Base-by-base conservation (phyloP, 2,113 vertebrate species). In the Pteruthius melanotis region DNA sequence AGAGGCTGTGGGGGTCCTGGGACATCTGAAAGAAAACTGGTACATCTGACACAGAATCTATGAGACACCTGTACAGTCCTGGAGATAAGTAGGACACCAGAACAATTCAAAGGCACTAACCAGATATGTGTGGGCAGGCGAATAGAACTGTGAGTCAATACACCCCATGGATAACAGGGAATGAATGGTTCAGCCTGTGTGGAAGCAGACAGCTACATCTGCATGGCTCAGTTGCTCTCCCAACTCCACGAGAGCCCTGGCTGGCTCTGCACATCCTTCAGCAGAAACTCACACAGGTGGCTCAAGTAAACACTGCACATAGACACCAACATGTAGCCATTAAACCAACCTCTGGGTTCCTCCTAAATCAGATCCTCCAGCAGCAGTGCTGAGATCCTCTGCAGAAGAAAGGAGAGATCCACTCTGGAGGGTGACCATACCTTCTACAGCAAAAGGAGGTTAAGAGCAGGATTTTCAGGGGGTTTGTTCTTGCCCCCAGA, bases 201-300 rank as follows among this genome's bases (percentile, higher is more conserved):
- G 26, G 78, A 54, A 69, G 26, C 8, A 81, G 44, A 27, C 22
- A 59, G 24, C 28, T 53, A 19, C 26, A 45, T 57, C 53, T 68
- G 30, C 59, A 35, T 2, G 13, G 26, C 31, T 85, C 30, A 23
- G 13, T 64, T 61, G 11, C 45, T 76, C 11, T 80, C 19, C 24
- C 4, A 7, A 20, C 15, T 76, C 47, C 30, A 23, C 1, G 11
- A 39, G 8, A 49, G 39, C 49, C 47, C 35, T 44, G 39, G 49
- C 0, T 11, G 47, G 24, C 8, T 85, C 31, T 47, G 56, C 30
- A 39, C 0, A 1, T 52, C 11, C 27, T 39, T 61, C 37, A 89
- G 31, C 40, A 61, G 24, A 47, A 66, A 10, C 15, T 78, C 45
- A 7, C 8, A 13, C 26, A 15, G 0, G 0, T 47, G 39, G 31